phyloP scores from a whole-genome alignment of 2,113 vertebrate species.

The Terrapene triunguis region DNA sequence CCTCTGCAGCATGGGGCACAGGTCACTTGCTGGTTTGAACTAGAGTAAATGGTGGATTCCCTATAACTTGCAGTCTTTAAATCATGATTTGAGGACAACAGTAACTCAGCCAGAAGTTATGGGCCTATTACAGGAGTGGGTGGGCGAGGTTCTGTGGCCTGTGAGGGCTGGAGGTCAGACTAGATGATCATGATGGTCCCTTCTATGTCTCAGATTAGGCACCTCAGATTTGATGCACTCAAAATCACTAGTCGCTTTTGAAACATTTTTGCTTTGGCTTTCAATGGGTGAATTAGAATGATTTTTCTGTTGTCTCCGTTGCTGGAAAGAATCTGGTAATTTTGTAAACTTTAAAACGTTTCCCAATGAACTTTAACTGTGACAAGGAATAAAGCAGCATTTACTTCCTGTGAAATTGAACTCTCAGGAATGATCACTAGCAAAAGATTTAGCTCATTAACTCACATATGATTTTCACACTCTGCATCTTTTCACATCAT shows the following conservation, averaged over 20 bases:
- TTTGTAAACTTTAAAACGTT: neutral
- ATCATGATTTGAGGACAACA: neutral
- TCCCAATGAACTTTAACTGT: neutral
- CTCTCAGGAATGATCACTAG: neutral
- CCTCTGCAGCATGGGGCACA: neutral
- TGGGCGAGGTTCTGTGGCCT: neutral
- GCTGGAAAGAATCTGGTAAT: neutral
- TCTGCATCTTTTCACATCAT: neutral
- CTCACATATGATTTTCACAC: constrained; percentile 1
- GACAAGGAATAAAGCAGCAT: neutral
- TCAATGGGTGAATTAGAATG: neutral
- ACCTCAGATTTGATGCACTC: neutral
- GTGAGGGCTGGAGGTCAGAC: neutral
- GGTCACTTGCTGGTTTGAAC: neutral
- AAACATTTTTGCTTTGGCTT: neutral
- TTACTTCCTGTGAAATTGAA: constrained; percentile 8
- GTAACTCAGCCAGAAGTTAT: neutral
- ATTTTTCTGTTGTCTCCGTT: neutral
- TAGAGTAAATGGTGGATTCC: neutral
- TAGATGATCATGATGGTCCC: neutral
- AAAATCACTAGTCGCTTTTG: neutral
- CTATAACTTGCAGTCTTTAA: neutral
- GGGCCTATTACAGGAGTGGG: neutral
- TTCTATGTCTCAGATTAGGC: neutral
- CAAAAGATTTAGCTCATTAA: neutral